Evolutionary conservation across 2,797 vertebrate genomes (phyloP).

Genomic region (Tarsius wallacei): DNA sequence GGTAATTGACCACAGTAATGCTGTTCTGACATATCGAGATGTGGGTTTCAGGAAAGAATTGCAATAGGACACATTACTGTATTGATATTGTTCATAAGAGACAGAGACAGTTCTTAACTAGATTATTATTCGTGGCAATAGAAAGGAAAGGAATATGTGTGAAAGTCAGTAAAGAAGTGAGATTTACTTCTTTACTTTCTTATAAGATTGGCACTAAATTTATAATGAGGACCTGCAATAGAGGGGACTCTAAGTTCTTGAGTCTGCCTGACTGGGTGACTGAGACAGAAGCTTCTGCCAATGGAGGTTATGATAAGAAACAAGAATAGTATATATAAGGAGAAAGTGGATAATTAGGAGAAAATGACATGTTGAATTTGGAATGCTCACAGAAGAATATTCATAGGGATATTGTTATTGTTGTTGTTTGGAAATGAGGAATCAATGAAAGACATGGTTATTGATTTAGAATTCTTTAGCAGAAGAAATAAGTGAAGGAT

Average conservation of each 20-base stretch:
- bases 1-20: not conserved
- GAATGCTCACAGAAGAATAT: not conserved
- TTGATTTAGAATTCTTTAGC: not conserved
- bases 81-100: not conserved
- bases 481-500: not conserved
- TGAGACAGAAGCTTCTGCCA: not conserved
- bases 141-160: not conserved
- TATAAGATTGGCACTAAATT: not conserved
- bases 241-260: not conserved
- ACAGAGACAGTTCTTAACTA: not conserved
- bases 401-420: not conserved
- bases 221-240: not conserved
- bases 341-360: not conserved
- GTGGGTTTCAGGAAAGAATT: not conserved
- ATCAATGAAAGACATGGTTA: not conserved
- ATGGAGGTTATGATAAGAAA: not conserved
- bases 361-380: not conserved
- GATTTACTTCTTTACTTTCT: not conserved
- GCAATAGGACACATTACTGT: not conserved
- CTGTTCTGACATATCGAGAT: not conserved
- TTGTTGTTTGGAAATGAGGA: not conserved
- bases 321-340: not conserved
- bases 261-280: not conserved
- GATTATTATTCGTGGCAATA: not conserved
- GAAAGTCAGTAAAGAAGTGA: not conserved